Conservation (phyloP, 2,797 vertebrate species). For the Cirrhinus molitorella region DNA sequence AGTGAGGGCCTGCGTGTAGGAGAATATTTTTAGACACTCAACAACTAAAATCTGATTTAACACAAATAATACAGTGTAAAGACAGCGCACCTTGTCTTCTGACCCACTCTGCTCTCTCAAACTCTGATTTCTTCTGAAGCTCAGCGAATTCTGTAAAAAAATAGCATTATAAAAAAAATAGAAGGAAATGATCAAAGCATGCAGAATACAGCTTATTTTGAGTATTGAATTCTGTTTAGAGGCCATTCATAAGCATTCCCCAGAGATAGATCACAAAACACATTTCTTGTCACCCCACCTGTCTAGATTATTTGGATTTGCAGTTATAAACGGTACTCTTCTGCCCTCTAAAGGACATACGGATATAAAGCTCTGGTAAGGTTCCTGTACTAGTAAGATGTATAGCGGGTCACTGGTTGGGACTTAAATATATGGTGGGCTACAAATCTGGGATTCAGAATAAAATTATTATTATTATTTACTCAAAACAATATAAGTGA, state of each 20-base stretch:
- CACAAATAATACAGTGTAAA: not conserved
- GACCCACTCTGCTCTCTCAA: slow-evolving; percentile 95
- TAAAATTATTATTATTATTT: not conserved
- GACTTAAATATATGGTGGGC: not conserved
- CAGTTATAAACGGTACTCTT: slow-evolving; percentile 63
- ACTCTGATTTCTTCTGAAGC: slow-evolving; percentile 94
- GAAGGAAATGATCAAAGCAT: not conserved
- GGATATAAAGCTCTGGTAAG: slow-evolving; percentile 58
- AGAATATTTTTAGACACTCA: slow-evolving; percentile 10
- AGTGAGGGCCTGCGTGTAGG: slow-evolving; percentile 90
- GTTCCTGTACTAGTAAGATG: not conserved
- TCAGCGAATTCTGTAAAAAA: slow-evolving; percentile 89
- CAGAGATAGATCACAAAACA: slow-evolving; percentile 16
- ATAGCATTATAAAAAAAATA: slow-evolving; percentile 30
- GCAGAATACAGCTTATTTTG: not conserved
- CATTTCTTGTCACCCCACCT: slow-evolving; percentile 2
- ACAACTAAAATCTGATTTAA: not conserved
- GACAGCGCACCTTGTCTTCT: slow-evolving; percentile 91
- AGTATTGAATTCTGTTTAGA: slow-evolving; percentile 1
- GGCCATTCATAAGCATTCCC: slow-evolving; percentile 24
- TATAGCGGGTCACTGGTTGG: not conserved
- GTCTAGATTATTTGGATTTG: not conserved
- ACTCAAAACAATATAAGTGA: not conserved
- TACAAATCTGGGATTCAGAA: not conserved
- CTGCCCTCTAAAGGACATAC: slow-evolving; percentile 75